A percentile compares a stretch with the other conserved stretches of the same genome.
Conservation (phyloP, 2,888 invertebrate genomes). For the Eulithis testata region DNA sequence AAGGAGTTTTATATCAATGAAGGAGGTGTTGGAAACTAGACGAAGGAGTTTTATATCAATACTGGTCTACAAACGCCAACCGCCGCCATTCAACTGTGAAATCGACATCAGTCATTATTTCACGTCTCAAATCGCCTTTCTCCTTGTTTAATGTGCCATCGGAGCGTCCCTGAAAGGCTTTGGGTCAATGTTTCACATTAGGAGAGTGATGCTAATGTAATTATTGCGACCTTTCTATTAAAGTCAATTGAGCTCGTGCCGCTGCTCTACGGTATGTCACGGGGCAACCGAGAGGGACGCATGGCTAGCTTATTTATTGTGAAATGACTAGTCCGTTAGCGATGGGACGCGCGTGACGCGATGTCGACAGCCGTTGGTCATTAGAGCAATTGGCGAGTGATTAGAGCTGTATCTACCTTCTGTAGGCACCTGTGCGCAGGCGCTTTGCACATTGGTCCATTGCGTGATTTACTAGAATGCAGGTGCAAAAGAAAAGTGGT, state of each 20-base stretch:
- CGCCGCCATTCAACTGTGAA: constrained; percentile 37
- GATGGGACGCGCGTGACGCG: constrained; percentile 49
- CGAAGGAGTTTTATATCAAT: not conserved
- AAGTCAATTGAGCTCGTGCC: constrained; percentile 63
- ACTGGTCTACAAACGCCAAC: constrained; percentile 29
- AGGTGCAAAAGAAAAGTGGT: constrained; percentile 26
- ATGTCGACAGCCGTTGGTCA: constrained; percentile 51
- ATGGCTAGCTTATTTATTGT: constrained; percentile 47
- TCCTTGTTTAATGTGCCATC: constrained; percentile 39
- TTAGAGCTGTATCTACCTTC: constrained; percentile 49
- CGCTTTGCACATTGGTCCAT: constrained; percentile 32
- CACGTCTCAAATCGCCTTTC: constrained; percentile 44
- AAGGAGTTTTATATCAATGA: too few relatives aligned
- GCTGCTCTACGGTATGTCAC: constrained; percentile 27
- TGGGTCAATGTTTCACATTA: constrained; percentile 55
- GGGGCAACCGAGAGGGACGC: constrained; percentile 22
- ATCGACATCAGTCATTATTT: constrained; percentile 35
- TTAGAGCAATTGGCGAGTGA: constrained; percentile 61
- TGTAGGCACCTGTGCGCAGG: constrained; percentile 43
- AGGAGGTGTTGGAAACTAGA: constrained; percentile 13
- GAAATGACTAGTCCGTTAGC: constrained; percentile 54
- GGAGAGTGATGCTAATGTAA: constrained; percentile 67
- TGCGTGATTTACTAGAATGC: constrained; percentile 43
- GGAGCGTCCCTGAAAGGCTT: constrained; percentile 34
- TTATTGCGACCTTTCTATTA: constrained; percentile 76